A percentile compares a stretch with the other conserved stretches of the same genome.
phyloP scores from a whole-genome alignment of 2,888 invertebrate genomes.

The Rhagium mordax region DNA sequence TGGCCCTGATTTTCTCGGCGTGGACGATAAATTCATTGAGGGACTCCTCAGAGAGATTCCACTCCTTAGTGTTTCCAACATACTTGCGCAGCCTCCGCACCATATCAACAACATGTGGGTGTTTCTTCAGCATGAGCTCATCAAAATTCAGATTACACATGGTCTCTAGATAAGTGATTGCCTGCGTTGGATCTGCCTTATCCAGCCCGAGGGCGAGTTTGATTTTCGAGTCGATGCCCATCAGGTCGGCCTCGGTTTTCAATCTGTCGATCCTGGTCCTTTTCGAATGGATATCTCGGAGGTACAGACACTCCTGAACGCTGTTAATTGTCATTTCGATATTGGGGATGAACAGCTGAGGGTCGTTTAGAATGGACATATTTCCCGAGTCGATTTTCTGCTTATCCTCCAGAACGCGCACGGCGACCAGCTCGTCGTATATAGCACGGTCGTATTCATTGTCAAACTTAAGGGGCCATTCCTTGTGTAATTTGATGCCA shows the following conservation, averaged over 20 bases:
- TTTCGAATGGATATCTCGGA: conserved; percentile 73
- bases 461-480: conserved; percentile 74
- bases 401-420: conserved; percentile 46
- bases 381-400: conserved; percentile 44
- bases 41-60: conserved; percentile 79
- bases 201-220: conserved; percentile 73
- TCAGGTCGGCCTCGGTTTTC: conserved; percentile 77
- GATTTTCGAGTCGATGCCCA: conserved; percentile 78
- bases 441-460: conserved; percentile 75
- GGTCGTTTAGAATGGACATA: conserved; percentile 34
- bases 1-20: conserved; percentile 79
- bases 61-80: conserved; percentile 83
- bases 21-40: conserved; percentile 77
- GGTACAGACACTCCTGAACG: conserved; percentile 71
- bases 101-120: conserved; percentile 85
- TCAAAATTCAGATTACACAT: conserved; percentile 75
- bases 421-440: conserved; percentile 78
- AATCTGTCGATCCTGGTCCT: conserved; percentile 75
- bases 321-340: conserved; percentile 76
- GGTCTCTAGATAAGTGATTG: conserved; percentile 79
- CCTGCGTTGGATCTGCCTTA: conserved; percentile 81
- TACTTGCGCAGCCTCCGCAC: conserved; percentile 83
- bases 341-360: conserved; percentile 73
- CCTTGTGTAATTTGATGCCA: conserved; percentile 78
- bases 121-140: conserved; percentile 85